These are phyloP conservation scores for Aphodius granarius DNA, from an alignment of 2,888 invertebrate species.

Conservation along the genomic window DNA sequence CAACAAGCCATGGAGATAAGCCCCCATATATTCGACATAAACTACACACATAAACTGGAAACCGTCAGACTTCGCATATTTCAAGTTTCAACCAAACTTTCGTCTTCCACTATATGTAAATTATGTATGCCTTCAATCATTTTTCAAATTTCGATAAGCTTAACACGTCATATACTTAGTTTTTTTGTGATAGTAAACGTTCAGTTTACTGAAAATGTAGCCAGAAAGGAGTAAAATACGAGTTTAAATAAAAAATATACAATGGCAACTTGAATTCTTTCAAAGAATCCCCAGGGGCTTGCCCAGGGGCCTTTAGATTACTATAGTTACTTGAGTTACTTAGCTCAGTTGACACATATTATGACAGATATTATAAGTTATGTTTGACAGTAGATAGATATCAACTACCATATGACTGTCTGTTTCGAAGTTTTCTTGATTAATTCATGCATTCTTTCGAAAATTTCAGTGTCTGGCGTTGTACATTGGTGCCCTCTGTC, in stretches of 20 bases:
- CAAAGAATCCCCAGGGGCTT: too few species aligned
- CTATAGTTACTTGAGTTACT: too few species aligned
- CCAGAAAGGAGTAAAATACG: too few species aligned
- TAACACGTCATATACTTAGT: background rate
- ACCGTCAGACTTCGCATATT: background rate
- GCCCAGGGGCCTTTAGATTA: too few species aligned
- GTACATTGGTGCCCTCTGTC: conserved; percentile 80
- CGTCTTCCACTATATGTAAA: background rate
- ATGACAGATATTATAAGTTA: too few species aligned
- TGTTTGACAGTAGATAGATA: too few species aligned
- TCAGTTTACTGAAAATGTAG: too few species aligned
- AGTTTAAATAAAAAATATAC: too few species aligned
- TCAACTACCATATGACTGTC: too few species aligned
- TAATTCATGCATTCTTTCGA: background rate
- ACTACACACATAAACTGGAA: background rate
- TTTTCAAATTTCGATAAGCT: background rate
- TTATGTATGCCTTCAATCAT: background rate
- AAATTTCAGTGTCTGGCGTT: conserved; percentile 67
- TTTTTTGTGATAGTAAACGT: too few species aligned
- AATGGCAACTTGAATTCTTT: too few species aligned
- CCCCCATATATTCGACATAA: background rate
- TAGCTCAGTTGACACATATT: too few species aligned
- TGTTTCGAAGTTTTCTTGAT: conserved; percentile 1
- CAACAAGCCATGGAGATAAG: background rate
- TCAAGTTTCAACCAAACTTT: background rate